phyloP scores from a whole-genome alignment of 1,140 invertebrate genomes.

The Ips nitidus region DNA sequence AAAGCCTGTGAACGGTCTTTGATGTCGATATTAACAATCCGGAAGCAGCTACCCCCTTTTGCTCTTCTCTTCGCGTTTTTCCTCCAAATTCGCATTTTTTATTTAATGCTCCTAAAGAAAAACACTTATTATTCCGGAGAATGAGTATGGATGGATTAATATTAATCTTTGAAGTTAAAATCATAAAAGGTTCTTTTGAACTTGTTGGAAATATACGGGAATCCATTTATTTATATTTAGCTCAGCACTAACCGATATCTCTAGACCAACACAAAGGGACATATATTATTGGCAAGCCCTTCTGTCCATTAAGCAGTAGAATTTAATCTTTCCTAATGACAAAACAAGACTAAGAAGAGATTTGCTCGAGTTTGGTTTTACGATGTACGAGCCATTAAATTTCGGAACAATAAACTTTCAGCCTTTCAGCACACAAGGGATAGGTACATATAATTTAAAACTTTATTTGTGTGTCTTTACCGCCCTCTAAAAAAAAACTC shows the following conservation, averaged over 20 bases:
- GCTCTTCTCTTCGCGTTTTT: conserved; percentile 27
- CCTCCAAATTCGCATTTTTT: conserved; percentile 27
- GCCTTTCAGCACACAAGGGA: conserved; percentile 21
- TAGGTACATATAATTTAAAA: conserved; percentile 8
- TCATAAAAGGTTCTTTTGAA: conserved; percentile 17
- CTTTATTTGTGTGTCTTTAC: conserved; percentile 1
- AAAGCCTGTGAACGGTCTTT: conserved; percentile 43
- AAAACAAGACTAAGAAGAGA: conserved; percentile 34
- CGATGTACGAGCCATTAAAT: conserved; percentile 35
- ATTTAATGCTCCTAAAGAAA: conserved; percentile 37
- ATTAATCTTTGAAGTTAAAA: conserved; percentile 34
- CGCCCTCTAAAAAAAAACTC: conserved; percentile 3
- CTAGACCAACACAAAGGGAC: conserved; percentile 10
- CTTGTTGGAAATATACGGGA: background rate
- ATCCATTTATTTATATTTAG: background rate
- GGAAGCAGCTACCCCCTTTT: conserved; percentile 43
- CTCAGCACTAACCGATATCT: background rate
- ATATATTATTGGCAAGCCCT: conserved; percentile 29
- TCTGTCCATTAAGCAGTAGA: conserved; percentile 20
- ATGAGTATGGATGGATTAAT: conserved; percentile 29
- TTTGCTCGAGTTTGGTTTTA: conserved; percentile 33
- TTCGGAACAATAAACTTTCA: conserved; percentile 32
- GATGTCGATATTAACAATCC: conserved; percentile 50
- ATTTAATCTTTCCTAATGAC: conserved; percentile 35
- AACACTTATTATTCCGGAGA: conserved; percentile 30